Conservation (phyloP, 2,113 vertebrate species). For the Syrrhaptes paradoxus region DNA sequence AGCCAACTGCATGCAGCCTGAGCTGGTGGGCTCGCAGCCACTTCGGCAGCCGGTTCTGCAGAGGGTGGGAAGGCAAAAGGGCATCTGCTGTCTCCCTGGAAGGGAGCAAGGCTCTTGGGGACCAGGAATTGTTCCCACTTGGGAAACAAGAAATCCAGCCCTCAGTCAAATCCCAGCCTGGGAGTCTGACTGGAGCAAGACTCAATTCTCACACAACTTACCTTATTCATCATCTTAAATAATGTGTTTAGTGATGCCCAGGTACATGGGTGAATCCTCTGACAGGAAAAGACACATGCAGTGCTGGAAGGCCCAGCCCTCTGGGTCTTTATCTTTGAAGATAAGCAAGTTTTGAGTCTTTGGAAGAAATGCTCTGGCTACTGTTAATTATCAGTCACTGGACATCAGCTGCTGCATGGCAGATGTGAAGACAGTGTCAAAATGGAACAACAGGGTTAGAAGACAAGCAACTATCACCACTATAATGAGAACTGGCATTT, state of each 20-base stretch:
- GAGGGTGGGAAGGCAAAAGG: not conserved
- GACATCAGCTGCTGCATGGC: not conserved
- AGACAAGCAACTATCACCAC: not conserved
- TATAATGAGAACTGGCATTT: not conserved
- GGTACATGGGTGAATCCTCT: not conserved
- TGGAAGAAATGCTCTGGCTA: not conserved
- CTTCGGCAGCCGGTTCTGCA: not conserved
- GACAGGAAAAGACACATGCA: not conserved
- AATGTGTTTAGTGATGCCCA: not conserved
- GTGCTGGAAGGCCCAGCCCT: not conserved
- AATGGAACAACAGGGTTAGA: not conserved
- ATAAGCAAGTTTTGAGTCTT: not conserved
- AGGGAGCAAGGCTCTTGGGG: not conserved
- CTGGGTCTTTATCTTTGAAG: not conserved
- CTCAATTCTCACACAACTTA: not conserved
- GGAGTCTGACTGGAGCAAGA: not conserved
- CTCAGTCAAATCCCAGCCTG: not conserved
- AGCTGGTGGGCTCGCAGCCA: not conserved
- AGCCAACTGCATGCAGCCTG: not conserved
- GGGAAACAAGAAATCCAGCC: not conserved
- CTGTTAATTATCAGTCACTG: not conserved
- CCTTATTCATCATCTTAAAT: not conserved
- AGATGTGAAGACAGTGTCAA: not conserved
- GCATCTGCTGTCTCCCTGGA: not conserved
- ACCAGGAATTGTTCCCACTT: not conserved